Base-by-base conservation (phyloP, 2,113 vertebrate genomes). In the Esox niger region DNA sequence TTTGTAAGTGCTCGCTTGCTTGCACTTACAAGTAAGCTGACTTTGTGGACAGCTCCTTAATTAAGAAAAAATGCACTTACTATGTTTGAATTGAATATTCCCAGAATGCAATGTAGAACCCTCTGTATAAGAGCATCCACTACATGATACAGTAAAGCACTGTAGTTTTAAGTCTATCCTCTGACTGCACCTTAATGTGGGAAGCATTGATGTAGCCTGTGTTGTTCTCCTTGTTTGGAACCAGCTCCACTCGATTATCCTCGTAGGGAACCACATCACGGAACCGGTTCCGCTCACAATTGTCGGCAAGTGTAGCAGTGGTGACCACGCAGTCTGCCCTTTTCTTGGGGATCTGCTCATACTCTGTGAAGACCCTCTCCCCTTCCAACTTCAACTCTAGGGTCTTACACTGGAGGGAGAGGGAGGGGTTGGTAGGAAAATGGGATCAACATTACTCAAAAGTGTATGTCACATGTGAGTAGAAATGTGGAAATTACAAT, bases 181-280 rank as follows among this genome's bases (percentile, higher is more conserved):
- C 38, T 31, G 30, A 47, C 56, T 90, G 89, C 76, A 98, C 97
- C 91, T 88, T 95, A 55, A 99, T 86, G 64, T 98, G 95, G 0
- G 97, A 99, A 0, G 97, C 97, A 0, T 99, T 99, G 87, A 99
- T 96, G 86, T 99, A 99, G 27, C 97, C 97, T 0, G 95, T 99
- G 80, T 98, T 98, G 82, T 99, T 99, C 73, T 99, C 97, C 84
- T 98, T 98, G 60, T 96, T 99, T 75, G 97, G 97, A 55, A 98
- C 95, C 77, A 99, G 84, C 84, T 98, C 97, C 74, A 99, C 95
- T 1, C 97, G 91, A 6, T 92, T 93, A 7, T 93, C 92, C 5
- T 99, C 96, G 0, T 98, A 98, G 1, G 97, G 97, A 74, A 99
- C 92, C 6, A 98, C 96, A 0, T 99, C 97, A 38, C 95, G 94